Conservation (phyloP, 2,797 vertebrate genomes). For the Adrianichthys oophorus region DNA sequence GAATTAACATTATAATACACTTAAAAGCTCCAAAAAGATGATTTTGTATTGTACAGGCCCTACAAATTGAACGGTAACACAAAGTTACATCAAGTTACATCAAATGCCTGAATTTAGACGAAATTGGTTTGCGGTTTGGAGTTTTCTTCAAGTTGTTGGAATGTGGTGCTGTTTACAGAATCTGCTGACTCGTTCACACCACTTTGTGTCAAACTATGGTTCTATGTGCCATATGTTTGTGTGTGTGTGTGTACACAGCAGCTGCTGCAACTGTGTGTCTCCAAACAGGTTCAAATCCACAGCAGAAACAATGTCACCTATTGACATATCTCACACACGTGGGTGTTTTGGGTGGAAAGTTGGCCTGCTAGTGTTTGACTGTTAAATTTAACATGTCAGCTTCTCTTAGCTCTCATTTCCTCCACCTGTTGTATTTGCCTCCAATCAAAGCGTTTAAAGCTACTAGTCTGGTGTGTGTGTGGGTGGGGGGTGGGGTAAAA, state of each 20-base stretch:
- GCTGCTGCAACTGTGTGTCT: too few species aligned
- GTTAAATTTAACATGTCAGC: slow-evolving; percentile 60
- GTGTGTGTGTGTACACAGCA: too few species aligned
- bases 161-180: not conserved
- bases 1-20: too few species aligned
- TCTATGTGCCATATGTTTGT: not conserved
- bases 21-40: too few species aligned
- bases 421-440: slow-evolving; percentile 51
- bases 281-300: too few species aligned
- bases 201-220: slow-evolving; percentile 1
- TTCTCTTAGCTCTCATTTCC: slow-evolving; percentile 52
- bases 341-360: slow-evolving; percentile 14
- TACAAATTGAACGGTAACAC: too few species aligned
- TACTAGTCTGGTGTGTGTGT: slow-evolving; percentile 23
- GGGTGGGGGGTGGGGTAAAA: slow-evolving; percentile 1
- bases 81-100: not conserved
- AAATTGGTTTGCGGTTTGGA: not conserved
- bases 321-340: slow-evolving; percentile 6
- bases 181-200: slow-evolving; percentile 11
- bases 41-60: too few species aligned
- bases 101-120: not conserved
- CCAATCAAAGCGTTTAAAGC: slow-evolving; percentile 23
- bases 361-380: slow-evolving; percentile 49
- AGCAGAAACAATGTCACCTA: too few species aligned
- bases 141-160: not conserved